Evolutionary conservation across 2,888 invertebrate genomes (phyloP), one percentile per base, ranked within the genome.

Genomic region (Drosophila macrothrix): DNA sequence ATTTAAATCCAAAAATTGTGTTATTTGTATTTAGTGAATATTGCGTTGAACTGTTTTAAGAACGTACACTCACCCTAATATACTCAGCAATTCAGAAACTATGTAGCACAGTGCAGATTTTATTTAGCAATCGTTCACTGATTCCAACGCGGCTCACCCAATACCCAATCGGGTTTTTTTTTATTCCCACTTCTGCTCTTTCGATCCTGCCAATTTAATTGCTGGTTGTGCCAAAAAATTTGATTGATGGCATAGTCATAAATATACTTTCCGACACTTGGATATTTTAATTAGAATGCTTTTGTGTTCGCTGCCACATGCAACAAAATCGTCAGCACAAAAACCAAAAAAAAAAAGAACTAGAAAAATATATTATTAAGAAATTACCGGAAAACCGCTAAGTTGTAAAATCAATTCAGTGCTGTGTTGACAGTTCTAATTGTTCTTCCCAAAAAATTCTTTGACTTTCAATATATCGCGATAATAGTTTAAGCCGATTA

Each of bases 231-330:
- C 63, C 71, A 74, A 72, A 74, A 76, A 68, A 62, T 74, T 84
- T 90, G 89, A 90, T 90, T 78, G 80, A 88, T 90, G 49, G 28
- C n/a, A 49, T 53, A 16, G 46, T 50, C 63, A 54, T 61, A 74
- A 67, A 83, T 69, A 68, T 67, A 55, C 46, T 50, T 61, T 64
- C 37, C 41, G 72, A 69, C 89, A 79, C 71, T 73, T 67, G 82
- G 82, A 74, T 76, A 78, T 87, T 86, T 90, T 71, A 84, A 90
- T 90, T 88, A 82, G 74, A 84, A 80, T 74, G 65, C 77, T 55
- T 68, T 88, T 88, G 88, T 83, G 68, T 65, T 60, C 43, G 43
- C 25, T 29, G 49, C 39, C 78, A 25, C 14, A 39, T 25, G 33
- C 25, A 41, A 37, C 9, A 19, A 12, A 1, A 39, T n/a, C 9